Conservation (phyloP, 2,888 invertebrate species). For the Cephus runcator region DNA sequence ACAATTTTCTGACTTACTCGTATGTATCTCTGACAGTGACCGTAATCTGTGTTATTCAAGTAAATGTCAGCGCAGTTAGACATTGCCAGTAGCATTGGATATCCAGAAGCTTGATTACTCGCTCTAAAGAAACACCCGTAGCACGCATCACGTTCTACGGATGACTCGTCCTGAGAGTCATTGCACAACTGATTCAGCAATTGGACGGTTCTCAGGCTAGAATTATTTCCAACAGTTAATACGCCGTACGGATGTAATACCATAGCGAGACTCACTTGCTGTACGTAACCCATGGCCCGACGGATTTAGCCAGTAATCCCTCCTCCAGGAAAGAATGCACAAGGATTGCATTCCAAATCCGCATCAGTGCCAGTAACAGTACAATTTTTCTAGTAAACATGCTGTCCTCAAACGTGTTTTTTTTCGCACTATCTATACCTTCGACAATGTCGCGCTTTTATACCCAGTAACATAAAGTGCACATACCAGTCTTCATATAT, state of each 20-base stretch:
- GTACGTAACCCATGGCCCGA: neutral
- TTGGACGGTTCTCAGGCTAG: constrained; percentile 65
- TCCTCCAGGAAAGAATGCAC: neutral
- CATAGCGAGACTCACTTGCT: constrained; percentile 1
- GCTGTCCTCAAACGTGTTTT: neutral
- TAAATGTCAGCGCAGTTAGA: constrained; percentile 48
- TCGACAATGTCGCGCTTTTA: neutral
- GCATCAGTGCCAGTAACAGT: neutral
- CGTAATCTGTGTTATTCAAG: constrained; percentile 49
- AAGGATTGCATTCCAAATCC: neutral
- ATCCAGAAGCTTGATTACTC: constrained; percentile 56
- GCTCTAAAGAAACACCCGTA: constrained; percentile 74
- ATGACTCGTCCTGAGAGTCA: constrained; percentile 72
- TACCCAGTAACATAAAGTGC: neutral
- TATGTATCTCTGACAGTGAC: constrained; percentile 49
- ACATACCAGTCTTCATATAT: neutral
- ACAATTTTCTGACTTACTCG: constrained; percentile 31
- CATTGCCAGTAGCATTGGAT: constrained; percentile 50
- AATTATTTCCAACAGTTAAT: constrained; percentile 27
- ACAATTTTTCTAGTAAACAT: neutral
- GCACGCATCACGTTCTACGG: constrained; percentile 71
- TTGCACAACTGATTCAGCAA: constrained; percentile 74
- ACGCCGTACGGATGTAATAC: neutral
- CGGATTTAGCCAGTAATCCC: neutral
- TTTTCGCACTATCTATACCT: neutral